Base-by-base conservation (phyloP, 1,140 invertebrate genomes). In the Limonius californicus region DNA sequence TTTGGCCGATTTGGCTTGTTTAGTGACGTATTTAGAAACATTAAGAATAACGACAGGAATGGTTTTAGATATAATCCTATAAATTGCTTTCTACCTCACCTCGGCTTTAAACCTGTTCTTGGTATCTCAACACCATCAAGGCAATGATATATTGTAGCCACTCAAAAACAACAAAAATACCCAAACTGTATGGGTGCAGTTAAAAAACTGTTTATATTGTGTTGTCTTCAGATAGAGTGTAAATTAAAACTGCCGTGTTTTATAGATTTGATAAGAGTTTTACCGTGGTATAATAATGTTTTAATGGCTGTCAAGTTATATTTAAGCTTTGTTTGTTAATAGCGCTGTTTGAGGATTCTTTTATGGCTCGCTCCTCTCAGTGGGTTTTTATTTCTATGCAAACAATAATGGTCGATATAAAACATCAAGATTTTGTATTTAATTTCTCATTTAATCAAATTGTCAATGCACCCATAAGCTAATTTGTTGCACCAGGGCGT, bases 171-270 rank as follows among this genome's bases (percentile, higher is more conserved):
- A 65, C 59, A 56, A 62, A 65, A 58, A 61, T 58, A 58, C 53
- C 61, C 50, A 65, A 65, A 63, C 58, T 61, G 57, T 50, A 60
- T 54, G 54, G 61, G 47, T 63, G 61, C 57, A 57, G 50, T 66
- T 61, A 66, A 64, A 67, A 60, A 64, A 61, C 57, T 30, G 43
- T 67, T 59, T 63, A 58, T 63, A 67, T 56, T 61, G 54, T 62
- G 16, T 64, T 63, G 32, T 21, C 53, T 55, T 15, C 27, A 61
- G 62, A 69, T 63, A 63, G 61, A 23, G 60, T 57, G 62, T 67
- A 67, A 67, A 69, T 69, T 67, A 69, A 69, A 69, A 69, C 63
- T 58, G 66, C 57, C 60, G 64, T 68, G 62, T 50, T 69, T 69
- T 69, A 69, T 67, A 65, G 66, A 65, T 64, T 61, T 63, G 66